Evolutionary conservation across 2,888 invertebrate species (phyloP), one percentile per base, ranked within the genome.

Genomic region (Ectropis crepuscularia): DNA sequence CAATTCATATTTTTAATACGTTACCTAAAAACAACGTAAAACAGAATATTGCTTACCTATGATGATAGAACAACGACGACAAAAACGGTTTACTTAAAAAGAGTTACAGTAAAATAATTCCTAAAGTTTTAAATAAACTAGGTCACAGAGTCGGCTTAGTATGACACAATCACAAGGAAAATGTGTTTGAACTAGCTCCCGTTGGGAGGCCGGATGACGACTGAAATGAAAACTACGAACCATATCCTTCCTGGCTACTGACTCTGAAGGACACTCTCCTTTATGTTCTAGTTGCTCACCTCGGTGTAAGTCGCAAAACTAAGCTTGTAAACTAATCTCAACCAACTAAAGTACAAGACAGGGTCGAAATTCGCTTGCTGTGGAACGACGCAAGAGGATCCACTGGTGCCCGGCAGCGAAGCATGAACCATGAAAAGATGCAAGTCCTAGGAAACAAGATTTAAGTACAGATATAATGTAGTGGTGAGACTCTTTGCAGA

Each of bases 391-490:
- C 79, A 86, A 82, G 82, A 84, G 77, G 77, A 79, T 79, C 82
- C 82, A 79, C 81, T 85, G 85, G 80, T 82, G 81, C 71, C 75
- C 75, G 74, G 81, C 89, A 89, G 77, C 87, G 75, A 86, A 88
- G 90, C 92, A 77, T 92, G 80, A 92, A 91, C 87, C 90, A 86
- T 90, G 86, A 85, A 89, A 83, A 83, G 79, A 75, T 75, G 78
- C 76, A 74, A 72, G 75, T 73, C 76, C 74, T 77, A 70, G 16
- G 16, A 28, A 28, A 28, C 16, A 28, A 28, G 16, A 28, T 28
- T 28, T 28, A 28, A 28, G 16, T 28, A 28, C 16, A 28, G 16
- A 28, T 28, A 2, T 1, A 28, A 4, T 28, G 16, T 28, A 28
- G 16, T 28, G 16, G 16, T 28, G 4, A 4, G 16, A 28, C 16